These are phyloP conservation scores for Trachemys scripta DNA, from an alignment of 2,113 vertebrate genomes.

Conservation along the genomic window DNA sequence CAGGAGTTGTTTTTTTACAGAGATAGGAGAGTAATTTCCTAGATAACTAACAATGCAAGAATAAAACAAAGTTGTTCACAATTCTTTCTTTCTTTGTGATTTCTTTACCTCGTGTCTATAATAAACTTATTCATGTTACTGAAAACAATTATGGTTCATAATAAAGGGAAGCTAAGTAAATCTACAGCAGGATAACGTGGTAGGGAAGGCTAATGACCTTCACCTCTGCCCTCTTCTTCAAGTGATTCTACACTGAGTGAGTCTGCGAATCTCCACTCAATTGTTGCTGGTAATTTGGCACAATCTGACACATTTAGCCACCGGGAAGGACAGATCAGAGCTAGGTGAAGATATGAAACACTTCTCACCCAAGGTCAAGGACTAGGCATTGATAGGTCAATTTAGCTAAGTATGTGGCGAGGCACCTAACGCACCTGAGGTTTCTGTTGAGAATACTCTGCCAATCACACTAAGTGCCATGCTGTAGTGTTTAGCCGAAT, in stretches of 20 bases:
- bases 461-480: background rate
- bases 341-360: too few species aligned
- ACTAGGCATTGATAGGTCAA: background rate
- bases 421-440: background rate
- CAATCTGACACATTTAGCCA: background rate
- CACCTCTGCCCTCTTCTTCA: background rate
- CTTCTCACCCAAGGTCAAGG: background rate
- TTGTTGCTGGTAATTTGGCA: background rate
- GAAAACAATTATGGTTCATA: background rate
- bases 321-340: background rate
- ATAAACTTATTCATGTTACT: background rate
- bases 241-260: background rate
- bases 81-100: background rate
- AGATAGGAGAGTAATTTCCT: too few species aligned
- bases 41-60: accelerated
- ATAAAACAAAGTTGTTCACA: background rate
- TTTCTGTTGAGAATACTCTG: background rate
- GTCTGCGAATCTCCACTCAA: background rate
- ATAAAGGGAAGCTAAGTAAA: background rate
- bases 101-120: background rate
- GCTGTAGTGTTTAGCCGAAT: background rate
- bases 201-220: accelerated
- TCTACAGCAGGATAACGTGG: accelerated
- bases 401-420: background rate
- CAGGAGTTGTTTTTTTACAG: background rate